Evolutionary conservation across 2,113 vertebrate genomes (phyloP).

Genomic region (Lamprologus ornatipinnis): DNA sequence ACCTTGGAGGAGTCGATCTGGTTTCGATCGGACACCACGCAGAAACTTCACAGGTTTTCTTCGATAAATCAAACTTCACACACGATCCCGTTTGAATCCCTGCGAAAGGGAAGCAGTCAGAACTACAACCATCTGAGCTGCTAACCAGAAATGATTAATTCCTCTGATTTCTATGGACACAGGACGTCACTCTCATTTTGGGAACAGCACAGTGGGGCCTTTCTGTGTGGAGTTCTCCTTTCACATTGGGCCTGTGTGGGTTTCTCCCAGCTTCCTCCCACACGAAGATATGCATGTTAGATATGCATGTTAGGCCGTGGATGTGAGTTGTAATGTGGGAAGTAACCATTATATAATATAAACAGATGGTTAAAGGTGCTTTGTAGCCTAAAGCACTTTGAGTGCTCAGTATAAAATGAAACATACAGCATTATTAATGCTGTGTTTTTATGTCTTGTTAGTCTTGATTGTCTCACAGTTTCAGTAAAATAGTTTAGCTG

Average conservation of each 20-base stretch:
- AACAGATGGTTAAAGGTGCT: too few species aligned
- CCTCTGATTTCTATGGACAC: neutral
- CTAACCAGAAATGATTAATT: neutral
- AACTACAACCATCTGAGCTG: neutral
- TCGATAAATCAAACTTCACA: constrained; percentile 53
- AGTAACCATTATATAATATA: too few species aligned
- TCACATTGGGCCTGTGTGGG: too few species aligned
- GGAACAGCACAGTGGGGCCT: neutral
- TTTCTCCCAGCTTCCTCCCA: too few species aligned
- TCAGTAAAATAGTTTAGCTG: too few species aligned
- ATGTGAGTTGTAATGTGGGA: too few species aligned
- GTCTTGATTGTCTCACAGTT: too few species aligned
- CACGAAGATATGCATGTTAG: too few species aligned
- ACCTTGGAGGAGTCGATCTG: constrained; percentile 52
- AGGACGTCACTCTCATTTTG: neutral
- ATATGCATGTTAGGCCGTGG: too few species aligned
- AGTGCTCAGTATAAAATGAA: too few species aligned
- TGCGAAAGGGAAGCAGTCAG: neutral
- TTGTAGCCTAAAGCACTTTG: too few species aligned
- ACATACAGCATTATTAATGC: too few species aligned
- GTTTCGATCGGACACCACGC: constrained; percentile 77
- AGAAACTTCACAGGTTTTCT: constrained; percentile 74
- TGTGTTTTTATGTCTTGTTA: accelerated
- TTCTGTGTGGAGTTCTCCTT: neutral
- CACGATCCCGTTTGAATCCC: constrained; percentile 77